Percentiles rank a stretch among this genome's conserved stretches.
Evolutionary conservation across 2,113 vertebrate genomes (phyloP).

Genomic region (Ammospiza nelsoni): DNA sequence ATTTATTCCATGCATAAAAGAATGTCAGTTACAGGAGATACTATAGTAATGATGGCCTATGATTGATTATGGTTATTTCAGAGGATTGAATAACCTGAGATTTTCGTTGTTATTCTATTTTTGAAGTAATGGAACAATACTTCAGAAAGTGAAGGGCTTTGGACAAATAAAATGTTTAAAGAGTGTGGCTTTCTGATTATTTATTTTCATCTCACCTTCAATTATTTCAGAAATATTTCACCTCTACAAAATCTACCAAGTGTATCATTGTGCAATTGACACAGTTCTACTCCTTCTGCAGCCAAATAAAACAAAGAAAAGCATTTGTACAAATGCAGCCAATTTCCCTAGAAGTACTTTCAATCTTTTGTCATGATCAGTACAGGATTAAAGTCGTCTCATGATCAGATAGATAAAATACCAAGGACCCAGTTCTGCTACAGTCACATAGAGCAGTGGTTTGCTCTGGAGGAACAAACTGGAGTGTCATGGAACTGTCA

Average conservation of each 20-base stretch:
- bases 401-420: not conserved
- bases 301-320: not conserved
- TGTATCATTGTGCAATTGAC: not conserved
- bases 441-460: not conserved
- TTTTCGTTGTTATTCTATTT: not conserved
- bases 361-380: not conserved
- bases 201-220: not conserved
- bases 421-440: not conserved
- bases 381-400: not conserved
- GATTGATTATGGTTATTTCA: not conserved
- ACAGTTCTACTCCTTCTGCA: not conserved
- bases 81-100: not conserved
- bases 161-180: not conserved
- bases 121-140: not conserved
- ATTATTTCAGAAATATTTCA: not conserved
- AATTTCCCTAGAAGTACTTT: not conserved
- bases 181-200: not conserved
- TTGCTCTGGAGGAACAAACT: not conserved
- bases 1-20: not conserved
- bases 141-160: not conserved
- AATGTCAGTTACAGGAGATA: not conserved
- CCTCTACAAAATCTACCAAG: not conserved
- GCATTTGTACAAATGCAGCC: not conserved
- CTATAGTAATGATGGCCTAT: not conserved
- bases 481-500: not conserved